Conservation (phyloP, 1,140 invertebrate genomes). For the Lerema accius region DNA sequence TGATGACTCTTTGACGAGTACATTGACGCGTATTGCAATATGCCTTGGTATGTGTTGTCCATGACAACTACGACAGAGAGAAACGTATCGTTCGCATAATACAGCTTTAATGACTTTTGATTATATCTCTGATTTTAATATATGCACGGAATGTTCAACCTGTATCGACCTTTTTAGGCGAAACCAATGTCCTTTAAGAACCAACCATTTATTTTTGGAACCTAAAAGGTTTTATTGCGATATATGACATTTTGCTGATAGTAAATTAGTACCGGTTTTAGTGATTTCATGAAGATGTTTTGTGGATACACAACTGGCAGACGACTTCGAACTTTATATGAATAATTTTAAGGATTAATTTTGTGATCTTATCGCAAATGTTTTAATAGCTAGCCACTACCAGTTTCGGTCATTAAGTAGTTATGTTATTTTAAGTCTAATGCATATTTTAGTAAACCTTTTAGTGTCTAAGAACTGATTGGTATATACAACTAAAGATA, state of each 20-base stretch:
- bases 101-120: too few relatives aligned
- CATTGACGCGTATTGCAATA: too few relatives aligned
- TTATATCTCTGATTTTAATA: conserved; percentile 9
- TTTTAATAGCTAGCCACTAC: conserved; percentile 2
- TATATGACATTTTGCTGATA: conserved; percentile 35
- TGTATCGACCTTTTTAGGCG: conserved; percentile 20
- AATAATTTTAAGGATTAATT: neutral
- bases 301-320: neutral
- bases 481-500: too few relatives aligned
- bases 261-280: conserved; percentile 37
- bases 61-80: too few relatives aligned
- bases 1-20: too few relatives aligned
- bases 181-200: conserved; percentile 36
- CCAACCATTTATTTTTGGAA: conserved; percentile 32
- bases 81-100: too few relatives aligned
- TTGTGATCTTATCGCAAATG: too few relatives aligned
- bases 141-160: conserved; percentile 27
- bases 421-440: neutral
- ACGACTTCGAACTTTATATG: too few relatives aligned
- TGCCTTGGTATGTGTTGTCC: too few relatives aligned
- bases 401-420: neutral
- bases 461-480: too few relatives aligned
- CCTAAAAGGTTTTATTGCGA: conserved; percentile 44
- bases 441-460: too few relatives aligned
- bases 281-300: conserved; percentile 6